Evolutionary conservation across 2,113 vertebrate genomes (phyloP), one percentile per base, ranked within the genome.

Genomic region (Chloropsis cyanopogon): DNA sequence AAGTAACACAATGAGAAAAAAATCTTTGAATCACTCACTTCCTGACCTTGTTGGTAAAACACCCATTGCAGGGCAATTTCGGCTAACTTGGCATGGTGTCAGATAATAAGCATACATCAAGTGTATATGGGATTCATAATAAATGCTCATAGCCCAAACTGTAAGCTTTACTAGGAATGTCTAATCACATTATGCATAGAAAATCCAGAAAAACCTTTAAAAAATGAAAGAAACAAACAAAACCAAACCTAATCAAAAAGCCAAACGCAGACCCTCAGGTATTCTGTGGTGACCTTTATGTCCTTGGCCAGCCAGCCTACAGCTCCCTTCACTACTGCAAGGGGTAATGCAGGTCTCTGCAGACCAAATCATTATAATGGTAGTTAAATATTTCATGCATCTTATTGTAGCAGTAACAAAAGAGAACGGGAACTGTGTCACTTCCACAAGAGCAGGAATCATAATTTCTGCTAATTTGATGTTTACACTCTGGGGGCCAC

Each of bases 91-190:
- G 20, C 46, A 12, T 8, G 7, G 14, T 12, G 33, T 50, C 50
- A n/a, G 4, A 5, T 7, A 80, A n/a, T 23, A 66, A 26, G 50
- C 25, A 78, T 12, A 3, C 35, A 18, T 9, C 1, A 0, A 83
- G 9, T 37, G 22, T 44, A 37, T 42, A 22, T 8, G 23, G 26
- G 39, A 60, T 33, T 80, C 66, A 25, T 4, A 91, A 64, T 7
- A n/a, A 31, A 73, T 22, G 57, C 44, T 57, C 25, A 59, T 4
- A 61, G 10, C 11, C 28, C 20, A 39, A 54, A 26, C 24, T 33
- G 50, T 5, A 92, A 29, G 49, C 11, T 75, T 75, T 60, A 54
- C 44, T 54, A 71, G 7, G 24, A 79, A 57, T 47, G 68, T 64
- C 31, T 59, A 26, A 22, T 29, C 37, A 53, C 12, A 64, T 26